Evolutionary conservation across 2,888 invertebrate species (phyloP).

Genomic region (Notodonta dromedarius): DNA sequence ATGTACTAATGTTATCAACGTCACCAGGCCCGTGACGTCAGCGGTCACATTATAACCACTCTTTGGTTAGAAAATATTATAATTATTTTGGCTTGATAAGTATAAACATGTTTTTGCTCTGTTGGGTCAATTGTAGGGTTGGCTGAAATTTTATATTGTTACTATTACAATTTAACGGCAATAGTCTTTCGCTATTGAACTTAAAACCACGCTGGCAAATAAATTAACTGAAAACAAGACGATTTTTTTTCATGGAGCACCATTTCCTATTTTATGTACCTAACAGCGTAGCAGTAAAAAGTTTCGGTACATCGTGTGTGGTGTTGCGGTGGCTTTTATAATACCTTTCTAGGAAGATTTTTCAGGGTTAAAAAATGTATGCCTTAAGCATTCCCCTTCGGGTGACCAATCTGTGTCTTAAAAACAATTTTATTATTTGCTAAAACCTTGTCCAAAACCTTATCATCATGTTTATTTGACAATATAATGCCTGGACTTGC

Average conservation of each 20-base stretch:
- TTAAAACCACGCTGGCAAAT: not conserved
- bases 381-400: no score
- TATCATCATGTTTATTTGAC: not conserved
- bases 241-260: no score
- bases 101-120: conserved; percentile 7
- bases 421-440: no score
- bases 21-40: conserved; percentile 4
- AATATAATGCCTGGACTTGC: not conserved
- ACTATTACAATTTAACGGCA: not conserved
- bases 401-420: no score
- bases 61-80: conserved; percentile 3
- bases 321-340: no score
- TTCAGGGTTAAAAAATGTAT: no score
- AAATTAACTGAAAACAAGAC: no score
- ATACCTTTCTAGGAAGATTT: no score
- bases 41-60: conserved; percentile 3
- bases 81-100: conserved; percentile 8
- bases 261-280: no score
- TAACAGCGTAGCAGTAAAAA: no score
- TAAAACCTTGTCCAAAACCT: no score
- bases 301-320: no score
- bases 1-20: conserved; percentile 8
- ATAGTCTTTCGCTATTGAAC: not conserved
- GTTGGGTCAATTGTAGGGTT: conserved; percentile 2
- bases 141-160: not conserved